Evolutionary conservation across 2,797 vertebrate genomes (phyloP).

Genomic region (Poecilia velifera): DNA sequence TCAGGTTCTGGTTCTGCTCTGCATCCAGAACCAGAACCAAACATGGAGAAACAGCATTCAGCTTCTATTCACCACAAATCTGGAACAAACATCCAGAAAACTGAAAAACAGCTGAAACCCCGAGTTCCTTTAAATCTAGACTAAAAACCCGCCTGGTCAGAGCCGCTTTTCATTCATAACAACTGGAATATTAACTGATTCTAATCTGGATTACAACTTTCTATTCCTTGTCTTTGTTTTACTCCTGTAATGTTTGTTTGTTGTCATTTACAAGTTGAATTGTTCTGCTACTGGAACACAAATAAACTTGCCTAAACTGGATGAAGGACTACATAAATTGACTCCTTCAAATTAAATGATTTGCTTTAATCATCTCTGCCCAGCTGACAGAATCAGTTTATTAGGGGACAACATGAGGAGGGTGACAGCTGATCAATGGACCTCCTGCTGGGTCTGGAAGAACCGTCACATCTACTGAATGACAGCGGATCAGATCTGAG

Average conservation of each 20-base stretch:
- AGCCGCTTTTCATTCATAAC: background rate
- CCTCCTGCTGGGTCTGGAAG: conserved; percentile 33
- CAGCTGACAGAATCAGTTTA: background rate
- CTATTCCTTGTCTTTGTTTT: background rate
- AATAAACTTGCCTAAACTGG: background rate
- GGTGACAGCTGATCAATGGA: conserved; percentile 25
- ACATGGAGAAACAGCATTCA: background rate
- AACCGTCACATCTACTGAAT: conserved; percentile 38
- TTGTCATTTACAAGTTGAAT: background rate
- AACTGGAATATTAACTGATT: background rate
- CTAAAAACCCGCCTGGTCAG: background rate
- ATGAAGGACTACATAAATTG: background rate
- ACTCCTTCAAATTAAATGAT: background rate
- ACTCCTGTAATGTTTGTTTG: background rate
- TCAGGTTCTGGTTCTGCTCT: background rate
- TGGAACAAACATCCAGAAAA: background rate
- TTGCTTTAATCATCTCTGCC: background rate
- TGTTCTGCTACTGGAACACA: background rate
- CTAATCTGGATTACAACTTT: background rate
- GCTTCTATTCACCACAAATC: background rate
- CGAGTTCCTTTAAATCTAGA: background rate
- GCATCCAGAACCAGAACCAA: background rate
- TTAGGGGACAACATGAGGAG: background rate
- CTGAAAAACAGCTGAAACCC: background rate
- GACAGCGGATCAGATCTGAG: conserved; percentile 44